A percentile compares a stretch with the other conserved stretches of the same genome.
Evolutionary conservation across 2,888 invertebrate species (phyloP).

Genomic region (Agriopis leucophaearia): DNA sequence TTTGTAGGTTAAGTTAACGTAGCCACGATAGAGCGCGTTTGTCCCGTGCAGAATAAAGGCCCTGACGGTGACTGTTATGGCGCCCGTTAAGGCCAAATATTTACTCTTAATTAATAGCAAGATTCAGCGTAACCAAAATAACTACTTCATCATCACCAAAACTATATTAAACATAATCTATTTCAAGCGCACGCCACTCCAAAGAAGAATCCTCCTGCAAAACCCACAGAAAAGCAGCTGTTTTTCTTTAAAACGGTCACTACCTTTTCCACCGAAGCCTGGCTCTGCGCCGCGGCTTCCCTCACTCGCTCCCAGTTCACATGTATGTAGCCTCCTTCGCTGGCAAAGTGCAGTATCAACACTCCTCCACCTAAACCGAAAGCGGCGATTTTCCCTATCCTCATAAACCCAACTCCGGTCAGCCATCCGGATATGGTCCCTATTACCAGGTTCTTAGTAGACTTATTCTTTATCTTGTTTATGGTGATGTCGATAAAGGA

Average conservation of each 20-base stretch:
- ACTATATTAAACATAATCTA: slow-evolving; percentile 37
- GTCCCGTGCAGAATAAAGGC: no score
- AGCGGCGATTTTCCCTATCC: slow-evolving; percentile 95
- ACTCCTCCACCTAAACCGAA: slow-evolving; percentile 95
- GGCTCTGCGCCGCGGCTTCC: slow-evolving; percentile 90
- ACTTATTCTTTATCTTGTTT: slow-evolving; percentile 59
- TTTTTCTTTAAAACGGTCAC: slow-evolving; percentile 88
- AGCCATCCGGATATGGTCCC: slow-evolving; percentile 85
- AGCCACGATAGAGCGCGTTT: no score
- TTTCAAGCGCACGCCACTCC: slow-evolving; percentile 89
- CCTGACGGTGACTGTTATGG: no score
- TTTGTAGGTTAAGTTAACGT: no score
- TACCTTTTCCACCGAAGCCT: slow-evolving; percentile 90
- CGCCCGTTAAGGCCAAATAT: no score
- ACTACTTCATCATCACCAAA: slow-evolving; percentile 11
- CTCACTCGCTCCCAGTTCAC: slow-evolving; percentile 95
- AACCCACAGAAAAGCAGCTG: slow-evolving; percentile 91
- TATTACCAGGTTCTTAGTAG: slow-evolving; percentile 65
- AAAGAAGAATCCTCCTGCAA: slow-evolving; percentile 94
- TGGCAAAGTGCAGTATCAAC: slow-evolving; percentile 94
- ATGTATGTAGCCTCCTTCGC: slow-evolving; percentile 94
- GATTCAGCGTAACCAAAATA: not conserved
- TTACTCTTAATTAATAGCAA: not conserved
- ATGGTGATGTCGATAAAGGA: slow-evolving; percentile 61
- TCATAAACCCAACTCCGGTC: slow-evolving; percentile 91